phyloP scores from a whole-genome alignment of 2,888 invertebrate species.

The Lochmaea crataegi region DNA sequence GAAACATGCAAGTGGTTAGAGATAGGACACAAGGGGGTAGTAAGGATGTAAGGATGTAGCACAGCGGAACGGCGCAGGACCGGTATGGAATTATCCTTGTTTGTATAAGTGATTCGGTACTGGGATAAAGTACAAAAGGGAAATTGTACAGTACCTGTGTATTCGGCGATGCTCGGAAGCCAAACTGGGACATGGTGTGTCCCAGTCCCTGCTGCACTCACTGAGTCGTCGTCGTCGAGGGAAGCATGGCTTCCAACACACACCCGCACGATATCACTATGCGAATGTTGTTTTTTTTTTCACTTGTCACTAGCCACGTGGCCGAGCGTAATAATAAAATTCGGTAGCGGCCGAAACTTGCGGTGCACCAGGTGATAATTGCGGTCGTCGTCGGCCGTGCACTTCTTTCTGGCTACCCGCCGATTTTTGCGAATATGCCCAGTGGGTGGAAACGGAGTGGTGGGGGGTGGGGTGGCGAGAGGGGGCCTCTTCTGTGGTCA shows the following conservation, averaged over 20 bases:
- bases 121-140: background rate
- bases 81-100: conserved; percentile 17
- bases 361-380: conserved; percentile 65
- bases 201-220: conserved; percentile 65
- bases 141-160: conserved; percentile 67
- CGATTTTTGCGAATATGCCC: conserved; percentile 68
- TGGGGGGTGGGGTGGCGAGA: conserved; percentile 67
- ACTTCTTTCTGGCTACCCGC: conserved; percentile 67
- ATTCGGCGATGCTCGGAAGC: conserved; percentile 74
- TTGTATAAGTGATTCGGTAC: conserved; percentile 7
- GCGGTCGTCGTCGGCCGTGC: conserved; percentile 69
- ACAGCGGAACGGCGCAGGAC: conserved; percentile 25
- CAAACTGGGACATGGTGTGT: conserved; percentile 77
- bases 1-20: conserved; percentile 24
- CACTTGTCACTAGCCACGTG: conserved; percentile 48
- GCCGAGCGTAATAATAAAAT: conserved; percentile 52
- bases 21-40: conserved; percentile 31
- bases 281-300: conserved; percentile 8
- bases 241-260: conserved; percentile 62
- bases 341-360: conserved; percentile 51
- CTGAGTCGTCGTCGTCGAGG: conserved; percentile 61
- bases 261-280: conserved; percentile 50
- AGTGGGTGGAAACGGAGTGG: conserved; percentile 68
- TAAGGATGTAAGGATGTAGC: conserved; percentile 22
- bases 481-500: conserved; percentile 63